Conservation (phyloP, 1,140 invertebrate species). For the Drosophila virilis region DNA sequence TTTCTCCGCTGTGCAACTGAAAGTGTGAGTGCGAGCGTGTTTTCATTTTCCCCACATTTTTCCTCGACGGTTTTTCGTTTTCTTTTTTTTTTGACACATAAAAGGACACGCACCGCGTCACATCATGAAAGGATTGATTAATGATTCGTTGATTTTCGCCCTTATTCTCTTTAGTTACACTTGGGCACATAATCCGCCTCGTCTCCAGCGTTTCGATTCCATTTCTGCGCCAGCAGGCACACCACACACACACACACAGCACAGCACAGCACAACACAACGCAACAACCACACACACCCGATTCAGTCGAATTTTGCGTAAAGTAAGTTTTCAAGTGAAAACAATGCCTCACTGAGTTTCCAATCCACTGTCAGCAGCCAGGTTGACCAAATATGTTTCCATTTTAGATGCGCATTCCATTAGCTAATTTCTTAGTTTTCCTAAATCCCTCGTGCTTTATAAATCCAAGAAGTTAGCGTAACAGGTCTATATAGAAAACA, state of each 20-base stretch:
- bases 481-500: too few relatives aligned
- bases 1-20: slow-evolving; percentile 52
- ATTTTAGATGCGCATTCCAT: slow-evolving; percentile 23
- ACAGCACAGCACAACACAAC: neutral
- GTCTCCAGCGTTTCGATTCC: slow-evolving; percentile 67
- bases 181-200: slow-evolving; percentile 82
- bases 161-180: slow-evolving; percentile 84
- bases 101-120: slow-evolving; percentile 84
- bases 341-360: slow-evolving; percentile 43
- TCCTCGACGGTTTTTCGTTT: slow-evolving; percentile 50
- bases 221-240: slow-evolving; percentile 54
- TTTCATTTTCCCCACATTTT: slow-evolving; percentile 66
- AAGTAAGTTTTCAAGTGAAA: slow-evolving; percentile 67
- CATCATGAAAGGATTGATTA: slow-evolving; percentile 84
- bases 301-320: slow-evolving; percentile 60
- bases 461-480: neutral
- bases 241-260: neutral
- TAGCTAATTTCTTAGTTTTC: slow-evolving; percentile 16
- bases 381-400: slow-evolving; percentile 16
- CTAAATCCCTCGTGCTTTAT: neutral
- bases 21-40: slow-evolving; percentile 55
- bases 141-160: slow-evolving; percentile 84
- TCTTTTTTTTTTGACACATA: slow-evolving; percentile 78
- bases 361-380: slow-evolving; percentile 23
- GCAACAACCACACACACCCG: slow-evolving; percentile 5